These are phyloP conservation scores for Peromyscus attwateri DNA, from an alignment of 2,797 vertebrate genomes.

Conservation along the genomic window DNA sequence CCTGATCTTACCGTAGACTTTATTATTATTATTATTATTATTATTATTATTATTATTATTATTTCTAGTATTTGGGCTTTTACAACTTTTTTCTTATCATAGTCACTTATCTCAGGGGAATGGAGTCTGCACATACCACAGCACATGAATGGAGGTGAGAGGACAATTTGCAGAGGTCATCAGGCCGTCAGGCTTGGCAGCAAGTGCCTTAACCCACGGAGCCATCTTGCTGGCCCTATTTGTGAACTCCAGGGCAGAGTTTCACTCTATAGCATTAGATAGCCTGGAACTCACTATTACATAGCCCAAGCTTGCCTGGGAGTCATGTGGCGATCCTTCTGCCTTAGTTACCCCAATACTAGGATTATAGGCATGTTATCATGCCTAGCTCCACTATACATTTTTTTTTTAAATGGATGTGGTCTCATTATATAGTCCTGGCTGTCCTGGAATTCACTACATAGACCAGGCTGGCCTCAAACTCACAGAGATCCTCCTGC, in stretches of 20 bases:
- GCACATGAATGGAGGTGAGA: background rate
- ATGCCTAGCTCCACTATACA: no score
- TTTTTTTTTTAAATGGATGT: background rate
- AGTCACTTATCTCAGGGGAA: background rate
- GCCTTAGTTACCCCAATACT: background rate
- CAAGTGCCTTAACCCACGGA: background rate
- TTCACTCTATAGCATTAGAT: background rate
- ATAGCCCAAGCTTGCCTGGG: background rate
- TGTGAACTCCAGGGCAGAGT: background rate
- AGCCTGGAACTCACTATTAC: background rate
- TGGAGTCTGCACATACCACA: background rate
- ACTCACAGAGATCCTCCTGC: background rate
- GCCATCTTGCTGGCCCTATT: background rate
- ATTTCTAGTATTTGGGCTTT: background rate
- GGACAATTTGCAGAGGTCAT: background rate
- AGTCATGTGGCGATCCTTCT: background rate
- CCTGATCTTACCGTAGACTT: background rate
- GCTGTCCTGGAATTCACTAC: background rate
- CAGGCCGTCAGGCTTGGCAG: background rate
- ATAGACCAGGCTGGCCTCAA: background rate
- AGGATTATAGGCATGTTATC: background rate
- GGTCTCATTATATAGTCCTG: background rate
- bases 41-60: background rate
- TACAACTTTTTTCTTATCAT: background rate
- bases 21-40: background rate